Evolutionary conservation across 2,888 invertebrate species (phyloP).

Genomic region (Mallateleia sp.): DNA sequence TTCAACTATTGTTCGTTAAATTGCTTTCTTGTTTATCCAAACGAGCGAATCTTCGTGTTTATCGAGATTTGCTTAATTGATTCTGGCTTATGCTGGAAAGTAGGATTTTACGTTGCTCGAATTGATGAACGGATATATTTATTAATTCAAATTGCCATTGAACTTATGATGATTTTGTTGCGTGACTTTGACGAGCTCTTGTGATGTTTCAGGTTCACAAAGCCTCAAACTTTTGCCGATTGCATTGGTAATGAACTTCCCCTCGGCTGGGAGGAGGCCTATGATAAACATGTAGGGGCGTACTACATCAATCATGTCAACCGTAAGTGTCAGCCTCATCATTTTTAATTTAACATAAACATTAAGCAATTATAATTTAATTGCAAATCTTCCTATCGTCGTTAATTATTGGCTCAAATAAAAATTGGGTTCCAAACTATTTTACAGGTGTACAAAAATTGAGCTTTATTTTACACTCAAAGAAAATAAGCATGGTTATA

Average conservation of each 20-base stretch:
- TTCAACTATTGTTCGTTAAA: constrained; percentile 28
- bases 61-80: too few relatives aligned
- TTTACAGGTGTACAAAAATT: too few relatives aligned
- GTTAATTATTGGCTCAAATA: neutral
- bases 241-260: constrained; percentile 99
- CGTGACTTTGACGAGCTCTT: constrained; percentile 35
- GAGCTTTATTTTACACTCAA: too few relatives aligned
- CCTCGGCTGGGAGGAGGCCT: constrained; percentile 99
- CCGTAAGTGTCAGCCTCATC: constrained; percentile 92
- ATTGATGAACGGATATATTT: neutral
- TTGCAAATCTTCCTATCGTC: neutral
- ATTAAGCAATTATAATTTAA: neutral
- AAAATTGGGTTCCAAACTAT: too few relatives aligned
- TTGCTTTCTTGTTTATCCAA: neutral
- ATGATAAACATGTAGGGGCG: constrained; percentile 97
- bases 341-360: constrained; percentile 9
- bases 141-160: neutral
- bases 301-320: constrained; percentile 99
- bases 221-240: constrained; percentile 99
- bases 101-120: too few relatives aligned
- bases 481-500: too few relatives aligned
- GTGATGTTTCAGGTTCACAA: constrained; percentile 95
- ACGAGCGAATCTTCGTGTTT: neutral
- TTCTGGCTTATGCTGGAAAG: too few relatives aligned
- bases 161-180: constrained; percentile 6